Evolutionary conservation across 2,888 invertebrate genomes (phyloP).

Genomic region (Lasioglossum pauxillum): DNA sequence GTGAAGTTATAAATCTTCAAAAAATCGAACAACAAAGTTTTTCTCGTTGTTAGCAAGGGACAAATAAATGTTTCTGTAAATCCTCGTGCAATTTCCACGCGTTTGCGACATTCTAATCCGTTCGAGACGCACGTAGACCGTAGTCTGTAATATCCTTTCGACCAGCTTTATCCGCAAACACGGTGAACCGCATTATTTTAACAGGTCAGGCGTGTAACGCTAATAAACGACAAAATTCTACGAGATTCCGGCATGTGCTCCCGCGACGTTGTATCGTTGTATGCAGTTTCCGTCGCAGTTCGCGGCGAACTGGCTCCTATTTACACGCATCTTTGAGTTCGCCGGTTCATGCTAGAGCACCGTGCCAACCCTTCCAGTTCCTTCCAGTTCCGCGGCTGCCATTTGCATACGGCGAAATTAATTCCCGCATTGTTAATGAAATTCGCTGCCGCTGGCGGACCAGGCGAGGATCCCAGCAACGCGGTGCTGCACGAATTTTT

Average conservation of each 20-base stretch:
- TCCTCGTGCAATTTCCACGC: background rate
- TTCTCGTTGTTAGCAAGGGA: no score
- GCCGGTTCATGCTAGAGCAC: constrained; percentile 1
- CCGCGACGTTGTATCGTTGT: background rate
- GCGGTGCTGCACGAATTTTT: background rate
- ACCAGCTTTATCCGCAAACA: background rate
- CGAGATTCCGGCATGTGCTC: background rate
- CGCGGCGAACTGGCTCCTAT: constrained; percentile 12
- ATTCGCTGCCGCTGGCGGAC: constrained; percentile 5
- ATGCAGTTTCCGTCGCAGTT: background rate
- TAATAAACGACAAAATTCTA: constrained; percentile 9
- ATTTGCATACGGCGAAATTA: constrained; percentile 10
- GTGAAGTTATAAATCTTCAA: background rate
- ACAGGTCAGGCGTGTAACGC: background rate
- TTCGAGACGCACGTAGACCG: background rate
- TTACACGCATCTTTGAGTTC: constrained; percentile 17
- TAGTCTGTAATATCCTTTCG: background rate
- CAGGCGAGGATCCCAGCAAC: background rate
- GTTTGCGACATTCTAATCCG: background rate
- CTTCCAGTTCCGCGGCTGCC: constrained; percentile 8
- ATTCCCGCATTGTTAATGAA: constrained; percentile 25
- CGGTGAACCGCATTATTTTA: constrained; percentile 4
- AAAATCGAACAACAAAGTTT: background rate
- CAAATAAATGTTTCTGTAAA: background rate
- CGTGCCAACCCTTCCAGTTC: constrained; percentile 18